Evolutionary conservation across 2,797 vertebrate species (phyloP).

Genomic region (Cheirogaleus major): DNA sequence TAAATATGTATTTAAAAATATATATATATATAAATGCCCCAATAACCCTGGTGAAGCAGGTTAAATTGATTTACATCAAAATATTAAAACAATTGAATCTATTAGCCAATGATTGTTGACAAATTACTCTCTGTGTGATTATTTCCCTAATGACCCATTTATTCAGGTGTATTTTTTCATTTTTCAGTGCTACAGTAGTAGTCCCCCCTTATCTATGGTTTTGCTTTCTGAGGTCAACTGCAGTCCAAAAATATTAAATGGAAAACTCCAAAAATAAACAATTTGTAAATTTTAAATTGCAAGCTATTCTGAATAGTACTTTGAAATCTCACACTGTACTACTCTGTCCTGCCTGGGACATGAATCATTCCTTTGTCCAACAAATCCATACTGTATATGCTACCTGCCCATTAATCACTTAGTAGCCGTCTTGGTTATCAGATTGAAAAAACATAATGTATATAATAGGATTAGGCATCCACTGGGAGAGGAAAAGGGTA

Average conservation of each 20-base stretch:
- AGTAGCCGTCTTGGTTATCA: background rate
- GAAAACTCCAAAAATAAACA: background rate
- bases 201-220: background rate
- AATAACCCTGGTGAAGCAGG: background rate
- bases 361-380: background rate
- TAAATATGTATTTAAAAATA: too few species aligned
- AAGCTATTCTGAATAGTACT: background rate
- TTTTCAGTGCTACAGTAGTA: background rate
- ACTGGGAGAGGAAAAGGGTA: background rate
- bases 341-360: too few species aligned
- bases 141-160: background rate
- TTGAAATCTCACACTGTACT: background rate
- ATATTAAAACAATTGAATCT: background rate
- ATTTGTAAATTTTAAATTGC: background rate
- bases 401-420: background rate
- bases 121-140: slow-evolving; percentile 7
- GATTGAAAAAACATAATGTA: background rate
- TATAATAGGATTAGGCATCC: background rate
- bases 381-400: background rate
- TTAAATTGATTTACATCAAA: slow-evolving; percentile 13
- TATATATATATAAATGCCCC: background rate
- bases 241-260: background rate
- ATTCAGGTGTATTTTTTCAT: background rate
- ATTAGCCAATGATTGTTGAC: background rate
- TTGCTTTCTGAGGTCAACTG: background rate